A percentile compares a stretch with the other conserved stretches of the same genome.
Conservation (phyloP, 2,888 invertebrate genomes). For the Clanis bilineata region DNA sequence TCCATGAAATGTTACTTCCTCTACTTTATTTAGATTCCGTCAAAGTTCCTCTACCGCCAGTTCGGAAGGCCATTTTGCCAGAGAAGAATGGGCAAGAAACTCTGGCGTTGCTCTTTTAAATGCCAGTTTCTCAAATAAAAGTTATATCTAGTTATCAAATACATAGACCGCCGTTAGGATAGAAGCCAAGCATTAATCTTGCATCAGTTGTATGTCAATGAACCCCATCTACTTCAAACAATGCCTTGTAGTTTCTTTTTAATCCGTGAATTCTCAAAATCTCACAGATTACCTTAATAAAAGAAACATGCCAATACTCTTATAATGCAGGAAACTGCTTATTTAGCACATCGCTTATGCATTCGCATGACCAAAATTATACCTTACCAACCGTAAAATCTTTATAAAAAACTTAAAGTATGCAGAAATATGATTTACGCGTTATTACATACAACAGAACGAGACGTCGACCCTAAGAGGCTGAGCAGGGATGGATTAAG, state of each 20-base stretch:
- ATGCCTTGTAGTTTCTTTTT: background rate
- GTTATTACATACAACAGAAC: slow-evolving; percentile 17
- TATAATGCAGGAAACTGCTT: slow-evolving; percentile 7
- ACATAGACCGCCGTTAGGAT: too few species aligned
- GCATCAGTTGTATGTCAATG: background rate
- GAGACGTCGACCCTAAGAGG: slow-evolving; percentile 13
- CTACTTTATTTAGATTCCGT: too few species aligned
- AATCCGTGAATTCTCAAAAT: background rate
- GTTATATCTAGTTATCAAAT: too few species aligned
- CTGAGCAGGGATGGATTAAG: background rate
- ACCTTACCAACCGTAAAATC: slow-evolving; percentile 14
- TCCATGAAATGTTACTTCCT: too few species aligned
- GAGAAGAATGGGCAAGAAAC: too few species aligned
- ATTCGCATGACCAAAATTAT: slow-evolving; percentile 3
- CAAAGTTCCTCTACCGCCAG: too few species aligned
- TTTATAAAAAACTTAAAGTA: slow-evolving; percentile 17
- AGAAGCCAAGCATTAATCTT: too few species aligned
- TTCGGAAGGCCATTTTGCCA: too few species aligned
- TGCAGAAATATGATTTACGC: slow-evolving; percentile 19
- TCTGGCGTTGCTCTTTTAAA: too few species aligned
- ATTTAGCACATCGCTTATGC: slow-evolving; percentile 14
- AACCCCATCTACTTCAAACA: background rate
- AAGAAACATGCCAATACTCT: slow-evolving; percentile 2
- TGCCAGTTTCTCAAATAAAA: too few species aligned
- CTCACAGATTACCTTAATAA: background rate